phyloP scores from a whole-genome alignment of 30 jellyfish, hydroid and myxozoan species.

The Pelagia noctiluca region DNA sequence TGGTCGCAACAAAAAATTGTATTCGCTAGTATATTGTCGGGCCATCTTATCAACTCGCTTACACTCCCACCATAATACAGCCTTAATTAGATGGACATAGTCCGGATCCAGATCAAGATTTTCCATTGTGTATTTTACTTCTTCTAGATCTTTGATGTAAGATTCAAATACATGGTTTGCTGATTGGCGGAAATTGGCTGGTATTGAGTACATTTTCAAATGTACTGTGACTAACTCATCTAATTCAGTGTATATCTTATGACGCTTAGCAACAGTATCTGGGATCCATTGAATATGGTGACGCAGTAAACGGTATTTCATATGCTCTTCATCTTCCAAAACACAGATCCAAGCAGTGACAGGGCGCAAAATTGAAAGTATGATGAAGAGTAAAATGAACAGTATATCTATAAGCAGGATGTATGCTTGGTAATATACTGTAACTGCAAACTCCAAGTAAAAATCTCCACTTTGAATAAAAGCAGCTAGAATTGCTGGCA shows the following conservation, averaged over 20 bases:
- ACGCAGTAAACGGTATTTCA: conserved; percentile 73
- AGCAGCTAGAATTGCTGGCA: conserved; percentile 71
- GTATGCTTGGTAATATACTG: conserved; percentile 74
- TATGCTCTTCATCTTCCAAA: conserved; percentile 96
- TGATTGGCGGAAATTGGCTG: not conserved
- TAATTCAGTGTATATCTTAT: conserved; percentile 25
- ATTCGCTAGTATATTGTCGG: conserved; percentile 68
- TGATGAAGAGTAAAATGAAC: conserved; percentile 60
- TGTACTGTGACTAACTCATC: conserved; percentile 61
- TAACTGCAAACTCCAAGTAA: conserved; percentile 85
- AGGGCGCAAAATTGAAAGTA: conserved; percentile 84
- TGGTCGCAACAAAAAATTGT: conserved; percentile 73
- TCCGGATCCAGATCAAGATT: conserved; percentile 83
- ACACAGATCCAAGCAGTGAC: conserved; percentile 77
- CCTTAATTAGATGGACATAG: conserved; percentile 23
- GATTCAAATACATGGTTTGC: conserved; percentile 3
- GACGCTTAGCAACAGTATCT: conserved; percentile 61
- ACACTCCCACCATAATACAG: conserved; percentile 75
- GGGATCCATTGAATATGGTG: conserved; percentile 88
- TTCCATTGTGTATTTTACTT: conserved; percentile 33
- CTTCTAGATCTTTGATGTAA: conserved; percentile 21
- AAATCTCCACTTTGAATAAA: conserved; percentile 78
- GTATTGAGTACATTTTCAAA: conserved; percentile 43
- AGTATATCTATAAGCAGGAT: conserved; percentile 70
- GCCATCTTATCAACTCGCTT: conserved; percentile 63